phyloP scores from a whole-genome alignment of 1,140 invertebrate species.

The Wasmannia auropunctata region DNA sequence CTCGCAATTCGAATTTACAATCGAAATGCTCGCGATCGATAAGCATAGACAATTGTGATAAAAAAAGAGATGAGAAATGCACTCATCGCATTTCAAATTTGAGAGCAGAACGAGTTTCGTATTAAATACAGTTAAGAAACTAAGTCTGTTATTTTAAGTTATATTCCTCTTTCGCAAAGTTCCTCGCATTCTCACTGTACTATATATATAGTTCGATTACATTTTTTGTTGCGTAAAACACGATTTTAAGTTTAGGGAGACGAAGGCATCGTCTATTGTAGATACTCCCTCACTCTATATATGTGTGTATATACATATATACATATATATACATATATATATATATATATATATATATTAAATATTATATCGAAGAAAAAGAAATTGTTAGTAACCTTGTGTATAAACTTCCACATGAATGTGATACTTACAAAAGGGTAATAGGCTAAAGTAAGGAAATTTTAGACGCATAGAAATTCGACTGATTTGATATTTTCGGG shows the following conservation, averaged over 20 bases:
- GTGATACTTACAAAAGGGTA: constrained; percentile 66
- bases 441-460: constrained; percentile 49
- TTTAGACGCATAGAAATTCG: constrained; percentile 14
- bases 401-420: constrained; percentile 62
- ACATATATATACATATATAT: neutral
- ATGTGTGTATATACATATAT: neutral
- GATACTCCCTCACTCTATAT: constrained; percentile 50
- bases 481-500: neutral
- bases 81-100: neutral
- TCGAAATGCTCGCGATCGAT: constrained; percentile 12
- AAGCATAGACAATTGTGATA: constrained; percentile 48
- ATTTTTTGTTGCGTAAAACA: constrained; percentile 35
- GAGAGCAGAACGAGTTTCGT: neutral
- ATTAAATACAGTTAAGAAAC: constrained; percentile 4
- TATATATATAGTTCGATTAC: constrained; percentile 1
- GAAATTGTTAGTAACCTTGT: constrained; percentile 45
- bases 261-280: constrained; percentile 62
- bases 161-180: constrained; percentile 32
- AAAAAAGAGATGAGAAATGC: constrained; percentile 11
- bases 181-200: constrained; percentile 12
- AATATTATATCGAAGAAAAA: constrained; percentile 25
- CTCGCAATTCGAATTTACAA: neutral
- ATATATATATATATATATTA: constrained; percentile 25
- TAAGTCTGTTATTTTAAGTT: constrained; percentile 40
- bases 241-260: constrained; percentile 32